phyloP scores from a whole-genome alignment of 2,797 vertebrate genomes.

The Microcaecilia unicolor region DNA sequence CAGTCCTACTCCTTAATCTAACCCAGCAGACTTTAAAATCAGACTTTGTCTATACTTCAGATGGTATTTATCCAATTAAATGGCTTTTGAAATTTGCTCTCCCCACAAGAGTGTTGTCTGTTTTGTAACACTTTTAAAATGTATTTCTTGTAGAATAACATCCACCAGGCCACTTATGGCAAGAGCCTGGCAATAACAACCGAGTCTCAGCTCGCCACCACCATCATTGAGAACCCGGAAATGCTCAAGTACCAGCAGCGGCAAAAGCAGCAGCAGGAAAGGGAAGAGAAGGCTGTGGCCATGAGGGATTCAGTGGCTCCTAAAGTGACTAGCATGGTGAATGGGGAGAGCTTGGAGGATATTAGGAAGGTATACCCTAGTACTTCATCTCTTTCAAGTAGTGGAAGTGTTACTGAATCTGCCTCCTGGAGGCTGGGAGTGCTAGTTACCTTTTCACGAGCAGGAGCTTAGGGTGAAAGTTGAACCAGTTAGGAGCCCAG shows the following conservation, averaged over 20 bases:
- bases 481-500: too few species aligned
- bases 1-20: too few species aligned
- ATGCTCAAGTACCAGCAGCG: conserved; percentile 95
- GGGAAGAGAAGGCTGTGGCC: conserved; percentile 45
- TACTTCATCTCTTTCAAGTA: too few species aligned
- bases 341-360: conserved; percentile 92
- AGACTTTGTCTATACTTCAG: too few species aligned
- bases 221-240: conserved; percentile 94
- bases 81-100: neutral
- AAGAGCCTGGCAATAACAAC: conserved; percentile 94
- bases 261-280: conserved; percentile 53
- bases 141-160: conserved; percentile 77
- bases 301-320: conserved; percentile 55
- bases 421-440: too few species aligned
- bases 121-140: neutral
- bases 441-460: too few species aligned
- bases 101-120: neutral
- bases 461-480: too few species aligned
- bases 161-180: conserved; percentile 94
- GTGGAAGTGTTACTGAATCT: too few species aligned
- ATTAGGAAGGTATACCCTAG: conserved; percentile 96
- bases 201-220: conserved; percentile 84
- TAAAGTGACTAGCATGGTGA: conserved; percentile 84
- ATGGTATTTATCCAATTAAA: too few species aligned
- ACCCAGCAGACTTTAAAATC: too few species aligned